A percentile compares a stretch with the other conserved stretches of the same genome.
Conservation (phyloP, 2,888 invertebrate species). For the Drosophila helvetica region DNA sequence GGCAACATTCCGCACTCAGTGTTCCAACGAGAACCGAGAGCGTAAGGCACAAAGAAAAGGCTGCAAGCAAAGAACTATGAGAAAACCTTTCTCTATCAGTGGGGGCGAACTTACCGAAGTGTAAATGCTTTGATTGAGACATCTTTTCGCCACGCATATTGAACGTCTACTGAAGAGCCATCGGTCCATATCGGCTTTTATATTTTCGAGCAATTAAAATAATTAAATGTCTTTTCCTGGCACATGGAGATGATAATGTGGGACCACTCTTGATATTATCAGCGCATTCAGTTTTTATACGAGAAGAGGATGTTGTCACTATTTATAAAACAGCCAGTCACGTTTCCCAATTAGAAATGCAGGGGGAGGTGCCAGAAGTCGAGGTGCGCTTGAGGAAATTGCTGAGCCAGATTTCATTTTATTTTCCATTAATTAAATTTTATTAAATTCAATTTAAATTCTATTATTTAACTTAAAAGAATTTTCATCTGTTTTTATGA, state of each 20-base stretch:
- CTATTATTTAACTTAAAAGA: no score
- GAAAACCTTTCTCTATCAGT: not conserved
- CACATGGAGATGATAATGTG: slow-evolving; percentile 39
- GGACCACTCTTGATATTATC: slow-evolving; percentile 33
- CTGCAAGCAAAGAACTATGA: slow-evolving; percentile 21
- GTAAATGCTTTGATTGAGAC: slow-evolving; percentile 15
- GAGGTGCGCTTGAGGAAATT: slow-evolving; percentile 10
- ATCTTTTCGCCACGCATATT: slow-evolving; percentile 36
- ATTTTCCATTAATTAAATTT: no score
- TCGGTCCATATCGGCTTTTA: slow-evolving; percentile 45
- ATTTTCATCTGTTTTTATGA: no score
- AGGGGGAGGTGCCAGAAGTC: not conserved
- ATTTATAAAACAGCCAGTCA: slow-evolving; percentile 29
- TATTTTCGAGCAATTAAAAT: slow-evolving; percentile 57
- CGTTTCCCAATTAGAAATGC: not conserved
- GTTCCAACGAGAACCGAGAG: slow-evolving; percentile 39
- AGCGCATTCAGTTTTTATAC: slow-evolving; percentile 33
- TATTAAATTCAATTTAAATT: no score
- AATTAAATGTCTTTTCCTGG: slow-evolving; percentile 43
- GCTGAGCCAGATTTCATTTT: not conserved
- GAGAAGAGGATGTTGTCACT: slow-evolving; percentile 32
- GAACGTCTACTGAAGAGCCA: slow-evolving; percentile 45
- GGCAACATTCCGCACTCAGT: slow-evolving; percentile 42
- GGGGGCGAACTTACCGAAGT: slow-evolving; percentile 3
- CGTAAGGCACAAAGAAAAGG: slow-evolving; percentile 26